A percentile compares a stretch with the other conserved stretches of the same genome.
These are phyloP conservation scores for Eristalis pertinax DNA, from an alignment of 2,888 invertebrate genomes.

Conservation along the genomic window DNA sequence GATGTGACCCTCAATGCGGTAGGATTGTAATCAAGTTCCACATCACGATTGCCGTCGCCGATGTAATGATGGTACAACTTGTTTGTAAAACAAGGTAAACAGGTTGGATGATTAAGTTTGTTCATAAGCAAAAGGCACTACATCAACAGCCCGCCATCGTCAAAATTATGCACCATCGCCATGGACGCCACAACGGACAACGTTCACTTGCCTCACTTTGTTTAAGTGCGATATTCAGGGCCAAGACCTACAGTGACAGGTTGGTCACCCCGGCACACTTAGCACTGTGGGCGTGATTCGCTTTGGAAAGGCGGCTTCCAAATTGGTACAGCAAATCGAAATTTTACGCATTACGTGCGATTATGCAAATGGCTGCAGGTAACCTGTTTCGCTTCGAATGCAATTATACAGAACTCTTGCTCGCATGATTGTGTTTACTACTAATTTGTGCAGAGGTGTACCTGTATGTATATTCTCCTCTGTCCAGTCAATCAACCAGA, in stretches of 20 bases:
- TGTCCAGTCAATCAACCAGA: conserved; percentile 9
- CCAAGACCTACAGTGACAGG: background rate
- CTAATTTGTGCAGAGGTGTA: background rate
- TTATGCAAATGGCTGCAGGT: background rate
- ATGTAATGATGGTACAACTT: background rate
- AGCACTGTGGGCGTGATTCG: background rate
- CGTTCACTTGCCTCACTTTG: background rate
- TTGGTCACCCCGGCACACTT: background rate
- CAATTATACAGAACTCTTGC: conserved; percentile 18
- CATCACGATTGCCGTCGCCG: background rate
- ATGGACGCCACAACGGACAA: background rate
- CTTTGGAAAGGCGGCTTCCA: background rate
- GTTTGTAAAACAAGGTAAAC: background rate
- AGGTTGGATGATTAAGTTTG: background rate
- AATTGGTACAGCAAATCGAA: background rate
- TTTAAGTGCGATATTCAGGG: background rate
- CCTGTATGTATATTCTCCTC: background rate
- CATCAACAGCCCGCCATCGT: background rate
- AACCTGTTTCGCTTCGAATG: background rate
- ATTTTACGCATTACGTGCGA: background rate
- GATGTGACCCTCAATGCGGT: no score
- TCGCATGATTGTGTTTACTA: conserved; percentile 4
- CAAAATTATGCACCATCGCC: background rate
- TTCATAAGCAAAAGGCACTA: background rate
- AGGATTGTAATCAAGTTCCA: no score